Evolutionary conservation across 2,113 vertebrate species (phyloP), one percentile per base, ranked within the genome.

Genomic region (Lamprotornis superbus): DNA sequence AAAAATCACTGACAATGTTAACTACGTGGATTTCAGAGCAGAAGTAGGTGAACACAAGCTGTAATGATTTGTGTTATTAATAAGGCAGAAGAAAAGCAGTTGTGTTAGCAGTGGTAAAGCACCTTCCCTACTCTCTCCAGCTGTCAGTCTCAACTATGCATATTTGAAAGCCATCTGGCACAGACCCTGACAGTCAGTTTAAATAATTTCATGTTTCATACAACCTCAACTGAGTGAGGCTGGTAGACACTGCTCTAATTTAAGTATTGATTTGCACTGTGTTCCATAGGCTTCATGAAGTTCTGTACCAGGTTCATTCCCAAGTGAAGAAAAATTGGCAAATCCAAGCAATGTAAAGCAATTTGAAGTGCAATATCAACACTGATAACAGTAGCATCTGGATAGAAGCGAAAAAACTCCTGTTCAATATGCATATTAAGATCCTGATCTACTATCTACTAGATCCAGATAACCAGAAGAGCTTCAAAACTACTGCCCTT

Each of bases 61-160:
- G 47, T 71, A 81, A 31, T 33, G 0, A 87, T 46, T 15, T 27
- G 16, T 1, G 12, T 12, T 78, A 52, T 59, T 90, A 93, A 55
- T n/a, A 94, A 90, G 88, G 61, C 61, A 93, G 78, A 95, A 93
- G 60, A 25, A 80, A 94, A 89, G 67, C 55, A 61, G 63, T 76
- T 86, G 55, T 83, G 25, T 52, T 83, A 86, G 37, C 37, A 69
- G 49, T 5, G 10, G 33, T n/a, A 76, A 27, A 88, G 59, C 30
- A 80, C 79, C 63, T 93, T 77, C 42, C 40, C 33, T 47, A 50
- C 39, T 24, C 79, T 83, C 27, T 24, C 63, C 79, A 93, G 56
- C 75, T 92, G 67, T 63, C 75, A 83, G 44, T 75, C 61, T 92
- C 67, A 83, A 80, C 64, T 47, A 92, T 2, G 9, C 25, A 28